A percentile compares a stretch with the other conserved stretches of the same genome.
Conservation (phyloP, 92 coral and sea anemone genomes). For the Epizoanthus fatuus region DNA sequence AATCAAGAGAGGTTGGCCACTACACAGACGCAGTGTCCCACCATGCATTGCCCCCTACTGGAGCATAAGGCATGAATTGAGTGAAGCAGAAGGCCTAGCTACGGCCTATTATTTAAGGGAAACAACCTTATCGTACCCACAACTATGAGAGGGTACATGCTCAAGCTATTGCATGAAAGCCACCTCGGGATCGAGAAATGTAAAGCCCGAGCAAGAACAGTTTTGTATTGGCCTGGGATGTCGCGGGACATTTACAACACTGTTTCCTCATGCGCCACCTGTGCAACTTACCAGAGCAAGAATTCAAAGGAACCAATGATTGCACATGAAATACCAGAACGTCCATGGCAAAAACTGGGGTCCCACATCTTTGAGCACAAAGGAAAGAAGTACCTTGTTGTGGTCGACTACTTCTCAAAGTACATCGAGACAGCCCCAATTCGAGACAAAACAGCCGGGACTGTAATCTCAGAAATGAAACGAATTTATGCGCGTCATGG, state of each 20-base stretch:
- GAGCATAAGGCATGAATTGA: conserved; percentile 10
- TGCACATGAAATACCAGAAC: conserved; percentile 38
- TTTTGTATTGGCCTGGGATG: conserved; percentile 38
- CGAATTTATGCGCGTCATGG: conserved; percentile 38
- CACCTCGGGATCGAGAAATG: conserved; percentile 27
- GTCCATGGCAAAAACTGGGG: conserved; percentile 39
- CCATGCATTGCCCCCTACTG: conserved; percentile 24
- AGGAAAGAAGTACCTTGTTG: conserved; percentile 28
- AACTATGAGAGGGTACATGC: conserved; percentile 25
- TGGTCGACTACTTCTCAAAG: conserved; percentile 27
- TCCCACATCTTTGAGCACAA: conserved; percentile 19
- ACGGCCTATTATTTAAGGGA: conserved; percentile 34
- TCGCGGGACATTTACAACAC: conserved; percentile 24
- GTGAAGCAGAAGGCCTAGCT: conserved; percentile 39
- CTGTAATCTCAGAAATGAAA: conserved; percentile 12
- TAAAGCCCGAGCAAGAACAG: conserved; percentile 25
- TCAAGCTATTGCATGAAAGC: conserved; percentile 27
- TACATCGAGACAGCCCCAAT: conserved; percentile 30
- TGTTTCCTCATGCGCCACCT: conserved; percentile 38
- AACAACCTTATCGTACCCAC: conserved; percentile 40
- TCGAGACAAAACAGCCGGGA: conserved; percentile 38
- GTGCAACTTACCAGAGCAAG: conserved; percentile 23
- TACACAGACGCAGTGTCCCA: background rate
- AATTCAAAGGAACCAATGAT: conserved; percentile 52
- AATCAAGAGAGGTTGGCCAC: conserved; percentile 37